Conservation (phyloP, 1,140 invertebrate genomes). For the Trinorchestia longiramus region DNA sequence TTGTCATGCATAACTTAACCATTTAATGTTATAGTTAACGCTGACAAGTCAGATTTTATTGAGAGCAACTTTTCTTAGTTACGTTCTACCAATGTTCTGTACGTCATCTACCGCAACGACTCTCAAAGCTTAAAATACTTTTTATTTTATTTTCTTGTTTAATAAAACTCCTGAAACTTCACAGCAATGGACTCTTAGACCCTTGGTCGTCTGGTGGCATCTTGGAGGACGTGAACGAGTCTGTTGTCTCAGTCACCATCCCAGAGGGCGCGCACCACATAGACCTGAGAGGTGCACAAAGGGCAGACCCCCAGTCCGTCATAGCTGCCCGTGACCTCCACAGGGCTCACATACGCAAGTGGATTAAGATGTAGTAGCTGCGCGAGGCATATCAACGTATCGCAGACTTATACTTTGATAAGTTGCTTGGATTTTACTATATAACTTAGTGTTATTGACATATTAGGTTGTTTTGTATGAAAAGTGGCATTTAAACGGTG, state of each 20-base stretch:
- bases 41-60: too few relatives aligned
- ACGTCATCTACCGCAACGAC: too few relatives aligned
- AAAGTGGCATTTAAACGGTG: too few relatives aligned
- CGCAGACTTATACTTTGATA: too few relatives aligned
- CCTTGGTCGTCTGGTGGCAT: constrained; percentile 95
- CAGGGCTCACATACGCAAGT: constrained; percentile 77
- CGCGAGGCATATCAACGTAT: not conserved
- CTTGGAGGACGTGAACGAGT: constrained; percentile 77
- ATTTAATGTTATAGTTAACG: too few relatives aligned
- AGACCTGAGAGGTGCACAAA: constrained; percentile 82
- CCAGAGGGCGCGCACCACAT: constrained; percentile 93
- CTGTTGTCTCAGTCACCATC: constrained; percentile 83
- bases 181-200: constrained; percentile 89
- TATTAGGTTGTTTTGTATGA: too few relatives aligned
- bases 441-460: too few relatives aligned
- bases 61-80: too few relatives aligned
- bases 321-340: constrained; percentile 78
- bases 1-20: too few relatives aligned
- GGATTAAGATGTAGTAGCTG: constrained; percentile 73
- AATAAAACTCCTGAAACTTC: constrained; percentile 56
- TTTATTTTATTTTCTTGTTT: not conserved
- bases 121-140: too few relatives aligned
- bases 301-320: constrained; percentile 80
- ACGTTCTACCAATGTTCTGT: too few relatives aligned
- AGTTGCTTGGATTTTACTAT: too few relatives aligned